Percentiles rank a stretch among this genome's conserved stretches.
Evolutionary conservation across 2,888 invertebrate genomes (phyloP).

Genomic region (Drosophila pseudotalamancana): DNA sequence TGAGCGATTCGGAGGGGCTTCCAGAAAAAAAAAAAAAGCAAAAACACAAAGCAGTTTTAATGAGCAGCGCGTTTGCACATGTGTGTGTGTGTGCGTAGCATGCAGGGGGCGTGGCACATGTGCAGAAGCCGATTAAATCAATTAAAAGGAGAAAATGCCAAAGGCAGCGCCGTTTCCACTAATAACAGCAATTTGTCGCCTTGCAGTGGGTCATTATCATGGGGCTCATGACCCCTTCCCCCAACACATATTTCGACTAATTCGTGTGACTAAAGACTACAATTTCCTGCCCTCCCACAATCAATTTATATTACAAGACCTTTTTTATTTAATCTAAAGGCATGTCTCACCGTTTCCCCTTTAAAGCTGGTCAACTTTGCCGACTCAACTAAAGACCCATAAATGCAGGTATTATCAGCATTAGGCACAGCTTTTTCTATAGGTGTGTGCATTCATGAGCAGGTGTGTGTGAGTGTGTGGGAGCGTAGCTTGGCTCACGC

Average conservation of each 20-base stretch:
- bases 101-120: slow-evolving; percentile 13
- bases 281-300: slow-evolving; percentile 26
- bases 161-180: slow-evolving; percentile 39
- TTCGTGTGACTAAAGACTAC: slow-evolving; percentile 49
- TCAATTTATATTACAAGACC: neutral
- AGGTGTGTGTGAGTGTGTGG: slow-evolving; percentile 3
- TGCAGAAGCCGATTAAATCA: slow-evolving; percentile 73
- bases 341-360: neutral
- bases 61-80: slow-evolving; percentile 39
- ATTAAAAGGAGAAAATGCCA: slow-evolving; percentile 68
- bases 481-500: slow-evolving; percentile 21
- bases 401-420: slow-evolving; percentile 2
- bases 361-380: neutral
- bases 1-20: slow-evolving; percentile 33
- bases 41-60: slow-evolving; percentile 60
- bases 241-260: slow-evolving; percentile 43
- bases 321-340: neutral
- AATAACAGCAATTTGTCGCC: slow-evolving; percentile 53
- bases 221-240: neutral
- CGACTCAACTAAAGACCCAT: neutral
- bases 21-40: slow-evolving; percentile 28
- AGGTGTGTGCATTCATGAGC: neutral
- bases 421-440: slow-evolving; percentile 9
- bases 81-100: slow-evolving; percentile 2
- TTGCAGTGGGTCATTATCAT: slow-evolving; percentile 58